Evolutionary conservation across 2,113 vertebrate genomes (phyloP).

Genomic region (Machaerirhynchus nigripectus): DNA sequence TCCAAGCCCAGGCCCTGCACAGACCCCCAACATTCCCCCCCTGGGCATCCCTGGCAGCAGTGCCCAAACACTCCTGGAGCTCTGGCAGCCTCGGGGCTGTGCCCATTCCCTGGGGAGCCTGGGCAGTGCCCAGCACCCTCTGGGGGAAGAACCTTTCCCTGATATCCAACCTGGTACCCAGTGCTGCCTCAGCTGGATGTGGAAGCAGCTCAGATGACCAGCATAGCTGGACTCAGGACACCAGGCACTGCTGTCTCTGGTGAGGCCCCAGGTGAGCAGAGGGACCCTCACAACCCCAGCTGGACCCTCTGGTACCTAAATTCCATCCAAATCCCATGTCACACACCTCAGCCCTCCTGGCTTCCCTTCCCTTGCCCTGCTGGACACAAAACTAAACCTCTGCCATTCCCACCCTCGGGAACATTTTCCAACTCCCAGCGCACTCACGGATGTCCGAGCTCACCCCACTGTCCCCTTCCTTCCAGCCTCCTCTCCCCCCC

Average conservation of each 20-base stretch:
- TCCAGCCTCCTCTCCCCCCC: neutral
- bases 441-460: neutral
- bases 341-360: neutral
- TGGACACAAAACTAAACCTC: neutral
- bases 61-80: neutral
- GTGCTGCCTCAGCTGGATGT: neutral
- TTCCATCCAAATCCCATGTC: neutral
- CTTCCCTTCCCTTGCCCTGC: neutral
- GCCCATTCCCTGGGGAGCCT: neutral
- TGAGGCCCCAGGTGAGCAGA: neutral
- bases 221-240: accelerated
- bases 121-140: neutral
- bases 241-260: neutral
- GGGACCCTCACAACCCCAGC: neutral
- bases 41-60: accelerated
- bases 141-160: neutral
- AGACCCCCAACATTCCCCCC: neutral
- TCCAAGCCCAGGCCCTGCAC: neutral
- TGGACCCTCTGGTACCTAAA: neutral
- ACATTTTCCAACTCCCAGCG: neutral
- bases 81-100: neutral
- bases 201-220: neutral
- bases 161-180: too few species aligned
- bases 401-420: neutral
- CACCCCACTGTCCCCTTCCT: neutral